Base-by-base conservation (phyloP, 2,113 vertebrate genomes). In the human (Homo sapiens) region DNA sequence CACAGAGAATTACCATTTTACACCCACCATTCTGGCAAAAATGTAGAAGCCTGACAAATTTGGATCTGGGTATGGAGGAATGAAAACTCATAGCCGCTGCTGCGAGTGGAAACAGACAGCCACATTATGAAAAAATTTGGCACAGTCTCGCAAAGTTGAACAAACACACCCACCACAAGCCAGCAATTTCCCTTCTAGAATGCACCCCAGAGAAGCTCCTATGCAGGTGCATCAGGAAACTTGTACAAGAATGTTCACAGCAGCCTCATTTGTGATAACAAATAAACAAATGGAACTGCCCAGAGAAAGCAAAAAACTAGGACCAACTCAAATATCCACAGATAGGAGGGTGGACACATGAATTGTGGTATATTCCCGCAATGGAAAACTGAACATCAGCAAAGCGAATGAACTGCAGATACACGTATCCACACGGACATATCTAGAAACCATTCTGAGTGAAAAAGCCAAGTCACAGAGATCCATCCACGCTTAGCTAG, bases 361-460 rank as follows among this genome's bases (percentile, higher is more conserved):
- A 30, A 5, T 4, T 14, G 10, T 30, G 75, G 52, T n/a, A 1
- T 8, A 35, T 8, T 38, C 48, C 3, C 1, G 14, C 0, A 0
- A 8, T 18, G 32, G 38, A 32, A 52, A 4, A 14, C 5, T 14
- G 3, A 16, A 1, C 59, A 10, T 8, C 38, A 45, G 43, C 1
- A 5, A 59, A 27, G 48, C 0, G 35, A 70, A 22, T 3, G 48
- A 50, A 10, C 7, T 61, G 2, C 3, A 27, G 50, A 23, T 18
- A 13, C 7, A 1, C 8, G 0, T 4, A 6, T 57, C 27, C 13
- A 45, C 8, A 3, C 0, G 1, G 45, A 18, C 14, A 16, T 2
- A 9, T 9, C 48, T 10, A 27, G 45, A 61, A 57, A 38, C 0
- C 52, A 14, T 4, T 2, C 1, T 8, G 20, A 55, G 73, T 2